Percentiles rank a stretch among this genome's conserved stretches.
Evolutionary conservation across 2,888 invertebrate genomes (phyloP).

Genomic region (Urechis unicinctus): DNA sequence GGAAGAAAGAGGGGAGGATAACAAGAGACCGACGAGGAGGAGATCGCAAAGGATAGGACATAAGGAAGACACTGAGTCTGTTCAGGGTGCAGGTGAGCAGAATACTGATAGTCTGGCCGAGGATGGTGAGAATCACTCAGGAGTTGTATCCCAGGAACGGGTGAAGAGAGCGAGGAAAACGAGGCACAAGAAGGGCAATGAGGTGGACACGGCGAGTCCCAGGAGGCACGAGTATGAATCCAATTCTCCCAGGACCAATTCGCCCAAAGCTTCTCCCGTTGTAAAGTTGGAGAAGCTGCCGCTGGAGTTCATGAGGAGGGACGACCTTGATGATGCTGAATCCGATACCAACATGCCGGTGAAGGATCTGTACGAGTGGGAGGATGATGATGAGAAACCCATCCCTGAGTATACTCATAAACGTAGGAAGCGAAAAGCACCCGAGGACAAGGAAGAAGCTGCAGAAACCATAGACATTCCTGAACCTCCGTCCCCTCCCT

Average conservation of each 20-base stretch:
- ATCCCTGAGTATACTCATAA: slow-evolving; percentile 4
- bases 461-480: not conserved
- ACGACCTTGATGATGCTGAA: not conserved
- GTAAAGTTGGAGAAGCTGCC: slow-evolving; percentile 31
- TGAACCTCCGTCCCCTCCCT: not conserved
- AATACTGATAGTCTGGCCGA: not conserved
- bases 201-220: not conserved
- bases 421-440: not conserved
- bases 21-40: slow-evolving; percentile 1
- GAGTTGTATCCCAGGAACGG: not conserved
- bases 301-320: not conserved
- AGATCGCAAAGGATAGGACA: not conserved
- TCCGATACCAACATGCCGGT: not conserved
- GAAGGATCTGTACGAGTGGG: slow-evolving; percentile 19
- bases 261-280: slow-evolving; percentile 10
- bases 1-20: slow-evolving; percentile 16
- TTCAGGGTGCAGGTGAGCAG: no score
- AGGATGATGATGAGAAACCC: slow-evolving; percentile 18
- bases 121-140: not conserved
- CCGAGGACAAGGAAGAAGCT: not conserved
- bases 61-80: not conserved
- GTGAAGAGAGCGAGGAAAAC: not conserved
- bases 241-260: not conserved
- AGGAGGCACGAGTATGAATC: slow-evolving; percentile 3
- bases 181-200: slow-evolving; percentile 1